These are phyloP conservation scores for Drosophila suboccidentalis DNA, from an alignment of 2,888 invertebrate species.

Conservation along the genomic window DNA sequence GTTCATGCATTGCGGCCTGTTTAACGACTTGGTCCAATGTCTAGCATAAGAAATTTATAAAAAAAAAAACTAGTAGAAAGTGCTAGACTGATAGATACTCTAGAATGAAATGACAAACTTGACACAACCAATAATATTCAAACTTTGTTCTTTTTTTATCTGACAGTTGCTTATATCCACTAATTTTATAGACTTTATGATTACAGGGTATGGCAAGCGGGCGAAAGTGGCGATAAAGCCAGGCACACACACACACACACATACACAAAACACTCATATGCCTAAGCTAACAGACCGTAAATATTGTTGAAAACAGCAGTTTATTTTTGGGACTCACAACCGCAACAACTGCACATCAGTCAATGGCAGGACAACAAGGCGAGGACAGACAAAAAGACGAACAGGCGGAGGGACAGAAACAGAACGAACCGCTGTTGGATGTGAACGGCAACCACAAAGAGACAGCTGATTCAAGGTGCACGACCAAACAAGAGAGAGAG, in stretches of 20 bases:
- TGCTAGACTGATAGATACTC: background rate
- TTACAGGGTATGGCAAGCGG: conserved; percentile 13
- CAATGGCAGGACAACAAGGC: conserved; percentile 60
- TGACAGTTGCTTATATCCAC: background rate
- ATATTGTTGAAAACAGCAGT: conserved; percentile 76
- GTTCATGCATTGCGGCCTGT: conserved; percentile 69
- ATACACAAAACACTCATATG: conserved; percentile 49
- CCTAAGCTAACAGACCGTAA: conserved; percentile 77
- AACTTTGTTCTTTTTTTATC: background rate
- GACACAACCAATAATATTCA: background rate
- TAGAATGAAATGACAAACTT: background rate
- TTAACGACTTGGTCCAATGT: conserved; percentile 71
- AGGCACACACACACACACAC: conserved; percentile 1
- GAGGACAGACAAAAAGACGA: conserved; percentile 26
- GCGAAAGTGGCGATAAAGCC: conserved; percentile 20
- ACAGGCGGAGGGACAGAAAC: conserved; percentile 21
- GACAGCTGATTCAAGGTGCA: conserved; percentile 67
- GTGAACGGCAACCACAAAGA: conserved; percentile 59
- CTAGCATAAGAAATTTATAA: conserved; percentile 62
- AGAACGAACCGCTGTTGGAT: conserved; percentile 65
- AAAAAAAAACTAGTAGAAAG: conserved; percentile 25
- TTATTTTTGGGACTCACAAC: conserved; percentile 68
- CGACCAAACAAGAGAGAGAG: background rate
- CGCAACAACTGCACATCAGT: conserved; percentile 64
- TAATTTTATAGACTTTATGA: background rate